A percentile compares a stretch with the other conserved stretches of the same genome.
Evolutionary conservation across 2,888 invertebrate genomes (phyloP).

Genomic region (Didymodactylos carnosus): DNA sequence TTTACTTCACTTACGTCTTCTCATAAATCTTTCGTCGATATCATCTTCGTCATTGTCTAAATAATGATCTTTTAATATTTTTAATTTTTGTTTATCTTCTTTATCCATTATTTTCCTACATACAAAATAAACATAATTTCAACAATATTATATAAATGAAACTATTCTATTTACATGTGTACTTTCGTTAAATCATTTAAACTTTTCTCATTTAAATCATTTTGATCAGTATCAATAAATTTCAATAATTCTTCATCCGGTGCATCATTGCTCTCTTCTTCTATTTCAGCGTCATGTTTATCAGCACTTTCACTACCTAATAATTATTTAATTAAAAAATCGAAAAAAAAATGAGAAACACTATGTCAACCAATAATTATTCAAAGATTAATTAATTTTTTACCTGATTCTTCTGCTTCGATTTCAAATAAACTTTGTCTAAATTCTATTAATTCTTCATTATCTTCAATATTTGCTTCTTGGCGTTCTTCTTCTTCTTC

Average conservation of each 20-base stretch:
- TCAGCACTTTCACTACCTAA: background rate
- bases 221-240: background rate
- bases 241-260: background rate
- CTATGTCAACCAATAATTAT: too few relatives aligned
- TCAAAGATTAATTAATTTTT: background rate
- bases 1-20: background rate
- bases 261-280: background rate
- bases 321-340: background rate
- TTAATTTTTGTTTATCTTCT: background rate
- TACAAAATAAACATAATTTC: background rate
- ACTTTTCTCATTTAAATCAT: background rate
- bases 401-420: background rate
- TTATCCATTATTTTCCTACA: background rate
- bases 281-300: background rate
- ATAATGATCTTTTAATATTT: background rate
- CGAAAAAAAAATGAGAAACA: too few relatives aligned
- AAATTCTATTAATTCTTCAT: background rate
- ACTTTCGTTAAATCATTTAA: background rate
- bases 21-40: background rate
- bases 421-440: background rate
- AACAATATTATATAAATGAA: background rate
- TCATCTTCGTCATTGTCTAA: background rate
- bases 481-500: background rate
- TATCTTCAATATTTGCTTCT: background rate
- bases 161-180: background rate